Conservation (phyloP, 2,888 invertebrate genomes). For the Sinelater perroti region DNA sequence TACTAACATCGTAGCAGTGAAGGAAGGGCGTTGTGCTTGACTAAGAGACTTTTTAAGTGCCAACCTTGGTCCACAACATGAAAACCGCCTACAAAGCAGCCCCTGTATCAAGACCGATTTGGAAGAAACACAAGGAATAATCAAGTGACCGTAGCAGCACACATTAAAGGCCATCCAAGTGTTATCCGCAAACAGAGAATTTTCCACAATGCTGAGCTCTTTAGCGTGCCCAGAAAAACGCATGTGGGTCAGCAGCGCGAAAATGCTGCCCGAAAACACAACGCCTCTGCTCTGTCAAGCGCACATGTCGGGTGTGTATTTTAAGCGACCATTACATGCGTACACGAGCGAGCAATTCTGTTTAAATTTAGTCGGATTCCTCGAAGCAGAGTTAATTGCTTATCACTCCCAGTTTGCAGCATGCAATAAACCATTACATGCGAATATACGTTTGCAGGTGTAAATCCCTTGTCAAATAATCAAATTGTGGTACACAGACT, state of each 20-base stretch:
- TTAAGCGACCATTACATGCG: background rate
- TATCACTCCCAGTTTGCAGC: too few species aligned
- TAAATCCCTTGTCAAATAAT: too few species aligned
- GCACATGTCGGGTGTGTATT: too few species aligned
- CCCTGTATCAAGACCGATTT: background rate
- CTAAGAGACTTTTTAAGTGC: too few species aligned
- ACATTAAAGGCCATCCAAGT: background rate
- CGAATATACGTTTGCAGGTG: too few species aligned
- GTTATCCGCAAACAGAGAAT: background rate
- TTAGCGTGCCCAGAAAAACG: background rate
- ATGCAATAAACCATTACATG: too few species aligned
- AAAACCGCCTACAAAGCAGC: background rate
- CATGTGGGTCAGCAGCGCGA: constrained; percentile 5
- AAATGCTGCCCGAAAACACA: too few species aligned
- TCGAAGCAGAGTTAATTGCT: too few species aligned
- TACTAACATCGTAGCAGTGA: too few species aligned
- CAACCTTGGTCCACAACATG: background rate
- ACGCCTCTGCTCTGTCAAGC: too few species aligned
- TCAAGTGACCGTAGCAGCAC: constrained; percentile 5
- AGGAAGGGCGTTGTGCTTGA: too few species aligned
- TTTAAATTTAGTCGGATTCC: constrained; percentile 10
- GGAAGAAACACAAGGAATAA: constrained; percentile 1
- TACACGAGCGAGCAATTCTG: background rate
- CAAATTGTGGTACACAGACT: too few species aligned
- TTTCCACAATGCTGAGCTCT: background rate